A percentile compares a stretch with the other conserved stretches of the same genome.
Evolutionary conservation across 2,797 vertebrate species (phyloP).

Genomic region (Aeoliscus strigatus): DNA sequence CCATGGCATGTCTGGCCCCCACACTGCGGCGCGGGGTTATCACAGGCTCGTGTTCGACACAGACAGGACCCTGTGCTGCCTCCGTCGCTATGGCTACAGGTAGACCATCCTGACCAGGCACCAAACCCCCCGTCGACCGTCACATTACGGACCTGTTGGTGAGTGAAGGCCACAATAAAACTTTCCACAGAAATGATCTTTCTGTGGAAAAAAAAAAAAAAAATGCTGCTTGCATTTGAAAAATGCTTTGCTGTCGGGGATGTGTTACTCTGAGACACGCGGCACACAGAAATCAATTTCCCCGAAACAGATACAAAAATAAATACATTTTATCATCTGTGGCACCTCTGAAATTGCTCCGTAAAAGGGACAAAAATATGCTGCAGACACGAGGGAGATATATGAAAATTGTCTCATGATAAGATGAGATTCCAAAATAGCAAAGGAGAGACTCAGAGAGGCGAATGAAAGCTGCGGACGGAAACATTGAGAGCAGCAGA

Average conservation of each 20-base stretch:
- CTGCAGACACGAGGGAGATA: conserved; percentile 28
- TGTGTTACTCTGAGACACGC: conserved; percentile 36
- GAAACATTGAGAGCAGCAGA: conserved; percentile 33
- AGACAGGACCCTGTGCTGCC: conserved; percentile 80
- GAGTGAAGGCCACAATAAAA: conserved; percentile 18
- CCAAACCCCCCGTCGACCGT: conserved; percentile 89
- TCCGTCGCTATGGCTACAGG: conserved; percentile 84
- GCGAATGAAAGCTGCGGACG: conserved; percentile 25
- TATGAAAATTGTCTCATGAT: conserved; percentile 30
- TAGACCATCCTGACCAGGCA: conserved; percentile 84
- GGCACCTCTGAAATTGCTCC: conserved; percentile 33
- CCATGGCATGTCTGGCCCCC: conserved; percentile 87
- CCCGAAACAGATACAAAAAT: conserved; percentile 47
- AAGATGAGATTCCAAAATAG: conserved; percentile 30
- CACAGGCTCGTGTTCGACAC: conserved; percentile 85
- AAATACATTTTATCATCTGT: conserved; percentile 36
- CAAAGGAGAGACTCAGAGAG: conserved; percentile 23
- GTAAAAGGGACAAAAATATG: conserved; percentile 23
- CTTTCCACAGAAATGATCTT: conserved; percentile 29
- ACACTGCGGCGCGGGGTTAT: conserved; percentile 87
- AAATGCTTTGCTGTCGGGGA: conserved; percentile 21
- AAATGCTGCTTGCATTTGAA: neutral
- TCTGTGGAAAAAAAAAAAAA: conserved; percentile 8
- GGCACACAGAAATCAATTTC: conserved; percentile 53
- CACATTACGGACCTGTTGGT: conserved; percentile 84